These are phyloP conservation scores for Scophthalmus maximus DNA, from an alignment of 2,113 vertebrate genomes.

Conservation along the genomic window DNA sequence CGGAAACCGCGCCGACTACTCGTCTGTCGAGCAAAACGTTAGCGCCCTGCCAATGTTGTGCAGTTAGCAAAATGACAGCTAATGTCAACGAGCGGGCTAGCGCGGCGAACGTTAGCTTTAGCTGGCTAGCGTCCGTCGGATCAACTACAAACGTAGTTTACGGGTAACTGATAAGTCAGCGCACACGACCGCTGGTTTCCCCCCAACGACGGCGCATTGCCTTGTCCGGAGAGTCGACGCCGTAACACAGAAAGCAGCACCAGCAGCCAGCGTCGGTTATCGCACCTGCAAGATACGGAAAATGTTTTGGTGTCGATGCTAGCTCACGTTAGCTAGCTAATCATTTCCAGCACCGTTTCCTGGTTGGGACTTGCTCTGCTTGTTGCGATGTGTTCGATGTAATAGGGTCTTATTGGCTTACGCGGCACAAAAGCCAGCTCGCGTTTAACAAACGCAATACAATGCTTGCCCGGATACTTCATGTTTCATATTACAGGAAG, in stretches of 20 bases:
- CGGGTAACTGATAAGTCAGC: conserved; percentile 8
- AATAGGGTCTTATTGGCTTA: not conserved
- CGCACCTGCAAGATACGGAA: conserved; percentile 21
- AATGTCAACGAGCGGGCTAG: conserved; percentile 69
- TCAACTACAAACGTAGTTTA: conserved; percentile 41
- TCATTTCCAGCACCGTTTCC: conserved; percentile 65
- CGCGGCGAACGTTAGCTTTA: conserved; percentile 39
- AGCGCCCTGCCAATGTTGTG: conserved; percentile 38
- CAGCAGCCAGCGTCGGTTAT: conserved; percentile 10
- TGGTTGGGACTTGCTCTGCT: conserved; percentile 57
- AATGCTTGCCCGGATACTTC: not conserved
- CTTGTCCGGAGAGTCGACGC: not conserved
- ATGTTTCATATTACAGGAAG: not conserved
- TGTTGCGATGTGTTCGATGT: conserved; percentile 3
- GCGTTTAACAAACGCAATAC: not conserved
- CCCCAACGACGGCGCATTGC: not conserved
- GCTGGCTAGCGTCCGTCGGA: conserved; percentile 40
- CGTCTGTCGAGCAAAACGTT: not conserved
- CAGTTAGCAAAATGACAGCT: conserved; percentile 59
- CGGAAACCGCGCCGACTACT: not conserved
- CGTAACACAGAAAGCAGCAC: not conserved
- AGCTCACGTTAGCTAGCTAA: conserved; percentile 58
- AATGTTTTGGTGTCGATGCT: conserved; percentile 55
- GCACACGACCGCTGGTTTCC: not conserved
- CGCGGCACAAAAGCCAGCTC: rapidly evolving